Evolutionary conservation across 1,140 invertebrate species (phyloP), one percentile per base, ranked within the genome.

Genomic region (Sminthurides bifidus): DNA sequence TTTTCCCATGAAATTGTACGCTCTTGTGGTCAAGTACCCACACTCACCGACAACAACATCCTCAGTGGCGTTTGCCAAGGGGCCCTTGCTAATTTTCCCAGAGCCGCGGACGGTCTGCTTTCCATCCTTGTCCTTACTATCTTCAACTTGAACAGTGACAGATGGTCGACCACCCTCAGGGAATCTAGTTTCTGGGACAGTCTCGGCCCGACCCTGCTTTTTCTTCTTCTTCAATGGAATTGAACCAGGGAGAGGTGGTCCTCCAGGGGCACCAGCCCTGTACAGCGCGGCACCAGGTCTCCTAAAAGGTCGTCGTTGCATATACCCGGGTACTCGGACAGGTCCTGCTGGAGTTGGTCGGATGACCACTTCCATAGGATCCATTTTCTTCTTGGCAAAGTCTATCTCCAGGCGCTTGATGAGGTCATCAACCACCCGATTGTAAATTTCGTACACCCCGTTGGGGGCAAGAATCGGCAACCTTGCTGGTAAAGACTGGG

Each of bases 401-500:
- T 61, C 59, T n/a, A 33, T n/a, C 46, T 65, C 54, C n/a, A 65
- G 41, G 46, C 43, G 56, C 15, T 54, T 54, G 26, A 65, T 57
- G 14, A 65, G 43, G 31, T 65, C 63, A 40, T 65, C 63, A 4
- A 65, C 59, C 26, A 65, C 63, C 12, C 63, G 26, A 24, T 65
- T 65, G 52, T 65, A 65, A 46, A 65, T 65, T 50, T 65, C 63
- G 0, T 61, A 53, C 3, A 65, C 63, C 2, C 63, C 63, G 38
- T 65, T 65, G 8, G 63, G 63, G 33, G 63, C 63, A 6, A 57
- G 40, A 27, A 65, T 61, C 23, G 63, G 63, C 15, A 65, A 40
- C 45, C 60, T 65, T 10, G 63, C 41, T 1, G 63, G 63, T 15
- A 65, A 31, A 14, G 44, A 37, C 50, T 61, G 59, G n/a, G 59